Conservation (phyloP, 2,797 vertebrate genomes). For the Schizopygopsis pylzovi region DNA sequence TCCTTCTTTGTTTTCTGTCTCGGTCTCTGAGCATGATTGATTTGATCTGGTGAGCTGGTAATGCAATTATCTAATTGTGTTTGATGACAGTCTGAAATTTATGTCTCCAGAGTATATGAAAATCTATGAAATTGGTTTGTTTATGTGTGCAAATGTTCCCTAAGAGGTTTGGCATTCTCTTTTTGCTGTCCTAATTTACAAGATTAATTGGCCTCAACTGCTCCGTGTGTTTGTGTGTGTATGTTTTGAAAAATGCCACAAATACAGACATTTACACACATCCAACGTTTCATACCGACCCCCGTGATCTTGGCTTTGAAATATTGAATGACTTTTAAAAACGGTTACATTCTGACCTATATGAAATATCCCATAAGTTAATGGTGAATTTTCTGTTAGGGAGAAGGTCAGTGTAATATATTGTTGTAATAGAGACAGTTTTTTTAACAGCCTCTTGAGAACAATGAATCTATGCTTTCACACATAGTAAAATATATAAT, state of each 20-base stretch:
- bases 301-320: conserved; percentile 13
- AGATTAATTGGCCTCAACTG: conserved; percentile 1
- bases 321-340: conserved; percentile 43
- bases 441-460: conserved; percentile 26
- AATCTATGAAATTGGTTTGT: conserved; percentile 31
- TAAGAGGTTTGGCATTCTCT: conserved; percentile 27
- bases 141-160: conserved; percentile 39
- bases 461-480: conserved; percentile 16
- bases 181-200: conserved; percentile 28
- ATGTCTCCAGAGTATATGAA: conserved; percentile 17
- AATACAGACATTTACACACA: conserved; percentile 8
- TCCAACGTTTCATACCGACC: background rate
- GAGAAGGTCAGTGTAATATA: conserved; percentile 48
- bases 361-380: conserved; percentile 32
- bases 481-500: conserved; percentile 13
- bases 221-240: background rate
- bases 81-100: conserved; percentile 33
- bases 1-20: conserved; percentile 14
- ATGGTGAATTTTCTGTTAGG: conserved; percentile 35
- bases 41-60: conserved; percentile 44
- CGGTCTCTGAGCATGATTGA: conserved; percentile 32
- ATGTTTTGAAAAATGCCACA: background rate
- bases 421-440: conserved; percentile 19
- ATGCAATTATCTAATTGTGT: conserved; percentile 45
- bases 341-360: conserved; percentile 28